Percentiles rank a stretch among this genome's conserved stretches.
These are phyloP conservation scores for Phrixothrix hirtus DNA, from an alignment of 2,888 invertebrate species.

Conservation along the genomic window DNA sequence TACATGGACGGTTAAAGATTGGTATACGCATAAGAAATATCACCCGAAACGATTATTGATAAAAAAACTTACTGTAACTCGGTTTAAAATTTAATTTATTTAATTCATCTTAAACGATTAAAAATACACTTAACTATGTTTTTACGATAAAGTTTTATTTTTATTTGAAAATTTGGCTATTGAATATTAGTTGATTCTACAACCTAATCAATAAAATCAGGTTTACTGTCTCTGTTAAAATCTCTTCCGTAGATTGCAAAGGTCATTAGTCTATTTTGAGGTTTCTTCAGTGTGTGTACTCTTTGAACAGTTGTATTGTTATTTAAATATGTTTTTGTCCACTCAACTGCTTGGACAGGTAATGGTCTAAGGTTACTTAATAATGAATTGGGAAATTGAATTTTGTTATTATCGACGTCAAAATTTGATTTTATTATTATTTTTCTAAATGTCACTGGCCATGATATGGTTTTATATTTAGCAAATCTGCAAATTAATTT, in stretches of 20 bases:
- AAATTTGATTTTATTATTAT: constrained; percentile 57
- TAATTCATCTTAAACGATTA: no score
- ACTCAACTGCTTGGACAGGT: constrained; percentile 49
- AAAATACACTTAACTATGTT: no score
- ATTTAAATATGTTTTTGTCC: constrained; percentile 30
- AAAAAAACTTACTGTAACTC: no score
- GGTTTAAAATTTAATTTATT: no score
- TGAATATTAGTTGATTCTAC: no score
- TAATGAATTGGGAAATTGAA: constrained; percentile 59
- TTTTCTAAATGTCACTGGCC: constrained; percentile 57
- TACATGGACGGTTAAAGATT: no score
- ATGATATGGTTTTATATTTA: constrained; percentile 51
- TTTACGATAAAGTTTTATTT: no score
- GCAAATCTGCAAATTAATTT: constrained; percentile 54
- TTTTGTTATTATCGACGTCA: constrained; percentile 51
- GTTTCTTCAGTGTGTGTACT: constrained; percentile 47
- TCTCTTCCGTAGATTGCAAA: constrained; percentile 62
- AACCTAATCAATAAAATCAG: no score
- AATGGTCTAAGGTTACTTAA: constrained; percentile 59
- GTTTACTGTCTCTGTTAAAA: constrained; percentile 57
- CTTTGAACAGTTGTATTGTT: constrained; percentile 30
- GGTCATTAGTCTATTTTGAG: constrained; percentile 57
- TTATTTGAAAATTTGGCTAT: no score
- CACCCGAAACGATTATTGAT: no score
- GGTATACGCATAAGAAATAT: no score